Evolutionary conservation across 1,140 invertebrate species (phyloP).

Genomic region (Halyomorpha halys): DNA sequence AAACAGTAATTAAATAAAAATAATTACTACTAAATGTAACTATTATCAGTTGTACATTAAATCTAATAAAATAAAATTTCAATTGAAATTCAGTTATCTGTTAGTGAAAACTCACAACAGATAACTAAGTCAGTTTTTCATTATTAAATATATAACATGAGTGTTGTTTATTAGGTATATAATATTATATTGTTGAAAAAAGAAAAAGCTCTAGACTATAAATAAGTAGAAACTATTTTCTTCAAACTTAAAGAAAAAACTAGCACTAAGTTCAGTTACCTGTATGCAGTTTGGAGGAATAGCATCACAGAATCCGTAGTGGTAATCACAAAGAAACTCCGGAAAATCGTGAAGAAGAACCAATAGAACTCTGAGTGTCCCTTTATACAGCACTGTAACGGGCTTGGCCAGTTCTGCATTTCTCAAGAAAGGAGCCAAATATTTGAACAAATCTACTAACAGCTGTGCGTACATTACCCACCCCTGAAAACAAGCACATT

Average conservation of each 20-base stretch:
- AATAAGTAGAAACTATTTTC: too few relatives aligned
- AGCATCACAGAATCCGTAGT: constrained; percentile 98
- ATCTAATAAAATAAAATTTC: too few relatives aligned
- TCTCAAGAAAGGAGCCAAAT: constrained; percentile 88
- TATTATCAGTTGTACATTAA: too few relatives aligned
- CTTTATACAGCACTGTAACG: constrained; percentile 88
- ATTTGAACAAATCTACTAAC: constrained; percentile 91
- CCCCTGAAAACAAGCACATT: constrained; percentile 42
- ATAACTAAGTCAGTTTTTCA: too few relatives aligned
- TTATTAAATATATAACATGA: too few relatives aligned
- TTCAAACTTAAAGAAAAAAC: too few relatives aligned
- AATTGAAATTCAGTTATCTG: too few relatives aligned
- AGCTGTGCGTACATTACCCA: constrained; percentile 86
- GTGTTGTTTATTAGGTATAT: too few relatives aligned
- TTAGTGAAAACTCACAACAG: too few relatives aligned
- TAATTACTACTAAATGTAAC: not conserved
- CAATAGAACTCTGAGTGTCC: constrained; percentile 87
- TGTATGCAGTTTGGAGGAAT: constrained; percentile 99
- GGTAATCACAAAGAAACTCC: constrained; percentile 97
- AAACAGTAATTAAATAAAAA: not conserved
- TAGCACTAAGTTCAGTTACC: constrained; percentile 27
- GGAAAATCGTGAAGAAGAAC: constrained; percentile 97
- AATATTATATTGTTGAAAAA: too few relatives aligned
- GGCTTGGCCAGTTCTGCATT: constrained; percentile 93
- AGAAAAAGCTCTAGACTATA: too few relatives aligned